These are phyloP conservation scores for Sander lucioperca DNA, from an alignment of 2,113 vertebrate species.

Conservation along the genomic window DNA sequence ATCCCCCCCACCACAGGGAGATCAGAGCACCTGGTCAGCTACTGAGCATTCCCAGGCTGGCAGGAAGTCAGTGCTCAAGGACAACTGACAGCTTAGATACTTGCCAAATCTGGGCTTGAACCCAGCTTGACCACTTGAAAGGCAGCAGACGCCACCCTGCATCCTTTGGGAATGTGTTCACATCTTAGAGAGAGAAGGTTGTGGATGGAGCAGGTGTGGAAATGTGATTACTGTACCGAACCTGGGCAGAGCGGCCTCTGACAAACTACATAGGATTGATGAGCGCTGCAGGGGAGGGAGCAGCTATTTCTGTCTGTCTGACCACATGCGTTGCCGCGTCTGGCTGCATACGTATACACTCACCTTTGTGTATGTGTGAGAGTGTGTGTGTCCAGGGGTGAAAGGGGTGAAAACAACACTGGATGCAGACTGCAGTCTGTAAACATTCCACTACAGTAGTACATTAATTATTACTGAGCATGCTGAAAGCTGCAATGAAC, in stretches of 20 bases:
- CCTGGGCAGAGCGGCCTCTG: constrained; percentile 37
- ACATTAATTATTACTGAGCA: constrained; percentile 29
- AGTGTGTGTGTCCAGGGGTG: constrained; percentile 3
- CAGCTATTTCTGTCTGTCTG: constrained; percentile 63
- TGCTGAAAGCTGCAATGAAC: constrained; percentile 26
- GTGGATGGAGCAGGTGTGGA: constrained; percentile 50
- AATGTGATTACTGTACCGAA: constrained; percentile 57
- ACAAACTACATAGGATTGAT: constrained; percentile 67
- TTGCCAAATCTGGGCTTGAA: constrained; percentile 5
- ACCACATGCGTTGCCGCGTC: constrained; percentile 40
- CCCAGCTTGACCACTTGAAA: constrained; percentile 18
- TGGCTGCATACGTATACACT: constrained; percentile 15
- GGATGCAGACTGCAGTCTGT: constrained; percentile 9
- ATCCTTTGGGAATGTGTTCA: constrained; percentile 19
- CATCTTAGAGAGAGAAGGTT: constrained; percentile 19
- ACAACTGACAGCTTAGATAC: constrained; percentile 11
- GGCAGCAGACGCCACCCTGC: constrained; percentile 1
- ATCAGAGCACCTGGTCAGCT: constrained; percentile 20
- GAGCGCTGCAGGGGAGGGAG: constrained; percentile 54
- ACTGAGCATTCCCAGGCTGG: neutral
- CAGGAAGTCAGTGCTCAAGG: constrained; percentile 12
- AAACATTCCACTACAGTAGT: neutral
- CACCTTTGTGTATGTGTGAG: constrained; percentile 6
- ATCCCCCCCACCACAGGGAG: constrained; percentile 8
- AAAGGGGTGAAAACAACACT: constrained; percentile 23